Conservation (phyloP, 2,888 invertebrate genomes). For the Sphaerophoria taeniata region DNA sequence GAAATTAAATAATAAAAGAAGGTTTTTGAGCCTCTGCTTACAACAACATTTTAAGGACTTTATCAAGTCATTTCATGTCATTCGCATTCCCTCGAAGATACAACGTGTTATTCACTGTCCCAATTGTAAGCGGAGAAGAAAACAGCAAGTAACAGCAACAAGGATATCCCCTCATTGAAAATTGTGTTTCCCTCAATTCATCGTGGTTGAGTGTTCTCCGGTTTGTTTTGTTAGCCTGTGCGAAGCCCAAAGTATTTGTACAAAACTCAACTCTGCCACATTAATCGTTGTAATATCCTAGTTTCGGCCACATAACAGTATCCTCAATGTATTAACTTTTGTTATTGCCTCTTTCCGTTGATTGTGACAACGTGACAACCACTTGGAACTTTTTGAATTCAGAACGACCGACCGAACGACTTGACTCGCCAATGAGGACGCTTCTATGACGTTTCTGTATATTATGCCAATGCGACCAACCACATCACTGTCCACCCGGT, state of each 20-base stretch:
- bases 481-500: too few relatives aligned
- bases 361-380: conserved; percentile 71
- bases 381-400: conserved; percentile 57
- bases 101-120: conserved; percentile 45
- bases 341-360: conserved; percentile 68
- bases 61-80: conserved; percentile 28
- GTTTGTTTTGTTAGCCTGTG: not conserved
- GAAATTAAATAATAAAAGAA: conserved; percentile 8
- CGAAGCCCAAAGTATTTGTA: not conserved
- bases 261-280: conserved; percentile 57
- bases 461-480: too few relatives aligned
- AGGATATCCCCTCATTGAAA: conserved; percentile 27
- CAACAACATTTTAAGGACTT: conserved; percentile 18
- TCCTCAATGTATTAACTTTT: conserved; percentile 66
- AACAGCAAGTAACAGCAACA: conserved; percentile 34
- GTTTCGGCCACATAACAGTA: conserved; percentile 50
- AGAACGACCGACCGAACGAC: conserved; percentile 1
- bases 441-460: too few relatives aligned
- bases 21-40: not conserved
- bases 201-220: not conserved
- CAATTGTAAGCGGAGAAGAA: not conserved
- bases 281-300: conserved; percentile 69
- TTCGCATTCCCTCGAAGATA: not conserved
- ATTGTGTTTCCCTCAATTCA: not conserved
- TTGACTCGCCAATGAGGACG: too few relatives aligned